Percentiles rank a stretch among this genome's conserved stretches.
Conservation (phyloP, 2,888 invertebrate genomes). For the Dolichomitus sp. region DNA sequence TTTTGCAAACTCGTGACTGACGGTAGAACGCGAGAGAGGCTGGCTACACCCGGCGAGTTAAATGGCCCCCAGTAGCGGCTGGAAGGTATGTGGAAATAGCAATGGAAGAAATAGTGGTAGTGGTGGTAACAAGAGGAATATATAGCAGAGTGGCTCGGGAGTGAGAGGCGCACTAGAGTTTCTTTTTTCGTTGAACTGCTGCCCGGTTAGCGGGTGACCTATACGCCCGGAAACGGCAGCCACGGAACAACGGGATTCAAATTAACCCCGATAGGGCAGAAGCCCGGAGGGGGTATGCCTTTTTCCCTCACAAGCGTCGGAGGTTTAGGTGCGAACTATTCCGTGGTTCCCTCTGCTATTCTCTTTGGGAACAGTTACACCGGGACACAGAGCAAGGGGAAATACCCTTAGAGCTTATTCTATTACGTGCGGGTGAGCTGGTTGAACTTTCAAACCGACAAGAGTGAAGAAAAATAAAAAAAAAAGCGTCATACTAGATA, state of each 20-base stretch:
- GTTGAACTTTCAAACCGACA: conserved; percentile 49
- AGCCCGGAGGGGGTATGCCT: conserved; percentile 43
- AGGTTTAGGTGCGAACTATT: conserved; percentile 43
- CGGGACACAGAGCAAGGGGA: conserved; percentile 1
- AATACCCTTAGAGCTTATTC: conserved; percentile 50
- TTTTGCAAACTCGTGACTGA: conserved; percentile 35
- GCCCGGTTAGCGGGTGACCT: conserved; percentile 46
- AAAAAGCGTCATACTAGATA: conserved; percentile 31
- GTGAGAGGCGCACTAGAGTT: conserved; percentile 49
- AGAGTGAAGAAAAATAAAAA: conserved; percentile 19
- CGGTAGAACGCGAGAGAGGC: conserved; percentile 31
- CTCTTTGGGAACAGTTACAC: conserved; percentile 31
- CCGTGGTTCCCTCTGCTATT: conserved; percentile 15
- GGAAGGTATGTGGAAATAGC: conserved; percentile 53
- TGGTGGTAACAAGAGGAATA: conserved; percentile 32
- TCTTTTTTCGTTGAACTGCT: conserved; percentile 43
- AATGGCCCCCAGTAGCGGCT: conserved; percentile 40
- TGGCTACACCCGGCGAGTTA: conserved; percentile 52
- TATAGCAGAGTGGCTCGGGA: conserved; percentile 30
- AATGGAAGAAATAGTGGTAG: conserved; percentile 40
- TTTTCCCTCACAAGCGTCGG: conserved; percentile 48
- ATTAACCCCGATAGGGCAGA: conserved; percentile 65
- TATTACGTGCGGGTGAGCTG: conserved; percentile 20
- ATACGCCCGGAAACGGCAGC: conserved; percentile 64
- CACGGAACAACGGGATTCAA: conserved; percentile 68